A percentile compares a stretch with the other conserved stretches of the same genome.
Conservation (phyloP, 1,140 invertebrate genomes). For the Drosophila dunni region DNA sequence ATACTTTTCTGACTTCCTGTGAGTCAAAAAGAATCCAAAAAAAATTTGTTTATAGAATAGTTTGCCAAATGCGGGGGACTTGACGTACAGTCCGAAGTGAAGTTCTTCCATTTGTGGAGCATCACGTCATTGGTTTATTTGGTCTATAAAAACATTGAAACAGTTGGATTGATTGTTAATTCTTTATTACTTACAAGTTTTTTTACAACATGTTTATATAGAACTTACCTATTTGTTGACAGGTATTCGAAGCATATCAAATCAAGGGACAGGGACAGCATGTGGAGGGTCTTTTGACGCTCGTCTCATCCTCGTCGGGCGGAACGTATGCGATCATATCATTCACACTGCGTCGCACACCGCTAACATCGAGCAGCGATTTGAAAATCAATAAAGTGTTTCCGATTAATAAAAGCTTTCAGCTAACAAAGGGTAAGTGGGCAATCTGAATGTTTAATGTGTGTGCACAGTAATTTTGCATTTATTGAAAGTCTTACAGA, state of each 20-base stretch:
- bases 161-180: too few species aligned
- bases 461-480: slow-evolving; percentile 12
- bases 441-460: background rate
- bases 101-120: too few species aligned
- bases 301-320: slow-evolving; percentile 87
- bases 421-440: slow-evolving; percentile 87
- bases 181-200: too few species aligned
- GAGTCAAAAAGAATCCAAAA: too few species aligned
- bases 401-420: slow-evolving; percentile 89
- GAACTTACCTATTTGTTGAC: background rate
- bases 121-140: too few species aligned
- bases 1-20: too few species aligned
- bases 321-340: slow-evolving; percentile 88
- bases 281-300: slow-evolving; percentile 86
- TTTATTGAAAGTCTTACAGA: slow-evolving; percentile 49
- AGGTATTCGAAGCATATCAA: slow-evolving; percentile 84
- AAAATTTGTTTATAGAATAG: too few species aligned
- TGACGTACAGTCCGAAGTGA: too few species aligned
- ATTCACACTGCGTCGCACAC: slow-evolving; percentile 86
- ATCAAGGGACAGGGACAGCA: slow-evolving; percentile 79
- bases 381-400: slow-evolving; percentile 88
- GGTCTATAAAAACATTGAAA: too few species aligned
- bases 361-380: slow-evolving; percentile 87
- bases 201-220: background rate
- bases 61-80: too few species aligned